phyloP scores from a whole-genome alignment of 2,113 vertebrate genomes.

The Datnioides undecimradiatus region DNA sequence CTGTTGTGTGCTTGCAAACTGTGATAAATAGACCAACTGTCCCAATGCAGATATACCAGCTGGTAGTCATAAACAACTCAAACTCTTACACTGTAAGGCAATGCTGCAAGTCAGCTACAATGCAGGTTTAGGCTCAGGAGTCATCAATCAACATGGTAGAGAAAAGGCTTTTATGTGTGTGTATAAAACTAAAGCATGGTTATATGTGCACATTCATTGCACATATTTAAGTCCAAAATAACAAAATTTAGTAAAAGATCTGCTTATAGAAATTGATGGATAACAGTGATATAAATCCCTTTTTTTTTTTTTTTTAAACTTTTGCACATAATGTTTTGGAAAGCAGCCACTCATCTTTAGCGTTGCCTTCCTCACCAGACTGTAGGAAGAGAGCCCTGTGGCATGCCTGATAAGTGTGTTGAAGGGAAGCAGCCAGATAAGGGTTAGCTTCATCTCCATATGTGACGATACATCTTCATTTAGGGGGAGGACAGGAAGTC shows the following conservation, averaged over 20 bases:
- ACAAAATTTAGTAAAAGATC: background rate
- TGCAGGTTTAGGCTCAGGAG: constrained; percentile 20
- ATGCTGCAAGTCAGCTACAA: constrained; percentile 40
- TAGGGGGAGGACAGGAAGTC: constrained; percentile 30
- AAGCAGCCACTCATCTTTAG: background rate
- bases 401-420: background rate
- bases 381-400: background rate
- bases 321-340: no score
- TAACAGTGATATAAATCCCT: no score
- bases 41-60: constrained; percentile 34
- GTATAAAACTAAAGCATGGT: background rate
- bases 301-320: no score
- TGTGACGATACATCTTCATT: constrained; percentile 63
- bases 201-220: constrained; percentile 7
- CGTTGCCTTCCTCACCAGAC: background rate
- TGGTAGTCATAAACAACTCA: constrained; percentile 45
- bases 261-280: background rate
- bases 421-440: constrained; percentile 12
- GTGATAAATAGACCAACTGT: constrained; percentile 39
- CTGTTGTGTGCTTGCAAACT: constrained; percentile 32
- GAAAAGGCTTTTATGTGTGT: background rate
- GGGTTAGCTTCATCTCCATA: constrained; percentile 18
- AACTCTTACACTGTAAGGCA: constrained; percentile 14
- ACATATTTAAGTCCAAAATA: background rate
- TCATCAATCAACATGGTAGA: constrained; percentile 43